phyloP scores from a whole-genome alignment of 2,113 vertebrate species.

The Ornithorhynchus anatinus region DNA sequence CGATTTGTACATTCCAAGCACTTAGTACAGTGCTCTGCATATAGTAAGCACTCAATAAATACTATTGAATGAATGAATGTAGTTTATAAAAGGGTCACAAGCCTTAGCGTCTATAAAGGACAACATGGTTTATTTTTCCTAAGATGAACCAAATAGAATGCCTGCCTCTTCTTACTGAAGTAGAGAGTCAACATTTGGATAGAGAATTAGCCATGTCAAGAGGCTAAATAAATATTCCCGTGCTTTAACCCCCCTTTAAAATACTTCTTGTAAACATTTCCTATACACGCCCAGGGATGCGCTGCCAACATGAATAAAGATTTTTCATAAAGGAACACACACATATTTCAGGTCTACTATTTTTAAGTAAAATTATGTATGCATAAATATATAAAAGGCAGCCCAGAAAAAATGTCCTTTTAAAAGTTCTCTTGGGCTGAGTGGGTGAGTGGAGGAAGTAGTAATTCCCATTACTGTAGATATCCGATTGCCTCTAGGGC shows the following conservation, averaged over 20 bases:
- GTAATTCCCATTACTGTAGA: too few relatives aligned
- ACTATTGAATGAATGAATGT: too few relatives aligned
- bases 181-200: background rate
- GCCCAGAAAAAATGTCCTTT: too few relatives aligned
- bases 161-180: background rate
- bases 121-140: background rate
- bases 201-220: background rate
- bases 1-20: too few relatives aligned
- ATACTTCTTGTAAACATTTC: background rate
- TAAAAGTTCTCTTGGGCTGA: too few relatives aligned
- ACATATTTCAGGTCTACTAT: too few relatives aligned
- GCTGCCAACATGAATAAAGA: background rate
- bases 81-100: background rate
- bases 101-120: background rate
- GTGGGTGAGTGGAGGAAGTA: too few relatives aligned
- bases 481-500: too few relatives aligned
- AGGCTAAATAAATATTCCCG: background rate
- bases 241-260: conserved; percentile 1
- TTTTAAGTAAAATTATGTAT: too few relatives aligned
- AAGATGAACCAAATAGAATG: background rate
- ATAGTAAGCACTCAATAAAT: too few relatives aligned
- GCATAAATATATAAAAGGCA: too few relatives aligned
- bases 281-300: background rate
- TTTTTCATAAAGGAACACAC: conserved; percentile 24
- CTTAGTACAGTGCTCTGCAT: too few relatives aligned